These are phyloP conservation scores for Mobula birostris DNA, from an alignment of 2,113 vertebrate genomes.

Conservation along the genomic window DNA sequence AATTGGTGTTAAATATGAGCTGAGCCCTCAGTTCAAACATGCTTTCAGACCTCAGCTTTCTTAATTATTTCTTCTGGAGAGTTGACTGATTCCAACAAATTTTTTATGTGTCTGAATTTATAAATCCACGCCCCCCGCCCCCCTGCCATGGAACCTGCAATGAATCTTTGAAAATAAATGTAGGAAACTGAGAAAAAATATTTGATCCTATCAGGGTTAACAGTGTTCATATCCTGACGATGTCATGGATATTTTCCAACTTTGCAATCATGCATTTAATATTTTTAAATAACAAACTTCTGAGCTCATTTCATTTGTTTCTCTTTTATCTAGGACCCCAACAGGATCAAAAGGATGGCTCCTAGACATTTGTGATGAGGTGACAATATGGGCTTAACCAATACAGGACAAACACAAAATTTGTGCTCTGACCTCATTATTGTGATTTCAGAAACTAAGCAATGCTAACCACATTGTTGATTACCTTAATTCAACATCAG, in stretches of 20 bases:
- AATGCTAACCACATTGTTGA: too few species aligned
- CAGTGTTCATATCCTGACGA: background rate
- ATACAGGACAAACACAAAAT: too few species aligned
- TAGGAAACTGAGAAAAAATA: background rate
- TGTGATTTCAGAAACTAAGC: too few species aligned
- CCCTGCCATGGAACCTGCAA: background rate
- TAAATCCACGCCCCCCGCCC: background rate
- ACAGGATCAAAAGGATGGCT: too few species aligned
- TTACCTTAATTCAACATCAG: too few species aligned
- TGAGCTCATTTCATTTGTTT: background rate
- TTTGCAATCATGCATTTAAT: background rate
- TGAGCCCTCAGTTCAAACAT: background rate
- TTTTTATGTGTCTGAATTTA: background rate
- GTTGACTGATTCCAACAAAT: background rate
- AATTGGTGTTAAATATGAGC: slow-evolving; percentile 7
- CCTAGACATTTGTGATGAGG: too few species aligned
- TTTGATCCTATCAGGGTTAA: background rate
- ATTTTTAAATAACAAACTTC: background rate
- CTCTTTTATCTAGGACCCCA: too few species aligned
- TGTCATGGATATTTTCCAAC: background rate
- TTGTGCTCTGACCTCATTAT: too few species aligned
- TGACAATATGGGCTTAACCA: too few species aligned
- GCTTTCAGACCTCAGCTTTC: background rate
- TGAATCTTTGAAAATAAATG: background rate
- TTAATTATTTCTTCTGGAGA: background rate